Conservation (phyloP, 1,140 invertebrate species). For the Cecropterus lyciades region DNA sequence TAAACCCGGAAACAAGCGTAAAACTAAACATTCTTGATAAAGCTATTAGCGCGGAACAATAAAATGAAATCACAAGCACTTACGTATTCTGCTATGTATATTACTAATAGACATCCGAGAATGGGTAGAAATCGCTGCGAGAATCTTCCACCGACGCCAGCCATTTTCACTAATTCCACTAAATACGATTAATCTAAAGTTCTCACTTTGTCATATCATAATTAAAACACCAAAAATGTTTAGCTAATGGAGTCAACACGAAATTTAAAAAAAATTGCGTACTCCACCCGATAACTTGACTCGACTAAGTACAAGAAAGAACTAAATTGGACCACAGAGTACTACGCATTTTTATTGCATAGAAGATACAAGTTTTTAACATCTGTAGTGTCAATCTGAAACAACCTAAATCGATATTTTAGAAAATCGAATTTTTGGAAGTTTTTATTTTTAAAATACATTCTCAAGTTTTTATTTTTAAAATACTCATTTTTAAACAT, state of each 20-base stretch:
- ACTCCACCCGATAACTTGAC: slow-evolving; percentile 21
- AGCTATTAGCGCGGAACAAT: slow-evolving; percentile 48
- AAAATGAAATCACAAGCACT: slow-evolving; percentile 53
- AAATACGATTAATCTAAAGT: slow-evolving; percentile 40
- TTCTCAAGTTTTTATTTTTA: too few species aligned
- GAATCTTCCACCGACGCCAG: slow-evolving; percentile 46
- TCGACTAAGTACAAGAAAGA: not conserved
- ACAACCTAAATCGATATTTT: too few species aligned
- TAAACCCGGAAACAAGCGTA: slow-evolving; percentile 5
- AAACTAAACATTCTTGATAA: slow-evolving; percentile 18
- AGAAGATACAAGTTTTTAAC: too few species aligned
- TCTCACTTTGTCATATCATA: slow-evolving; percentile 65
- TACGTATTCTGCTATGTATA: slow-evolving; percentile 64
- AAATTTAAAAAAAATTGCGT: slow-evolving; percentile 41
- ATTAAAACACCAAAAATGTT: slow-evolving; percentile 43
- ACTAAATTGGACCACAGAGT: not conserved
- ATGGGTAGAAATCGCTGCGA: slow-evolving; percentile 54
- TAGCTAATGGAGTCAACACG: slow-evolving; percentile 34
- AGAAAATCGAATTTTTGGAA: too few species aligned
- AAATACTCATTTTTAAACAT: too few species aligned
- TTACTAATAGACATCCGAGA: slow-evolving; percentile 58
- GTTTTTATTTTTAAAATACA: too few species aligned
- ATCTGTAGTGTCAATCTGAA: too few species aligned
- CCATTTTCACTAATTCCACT: slow-evolving; percentile 56
- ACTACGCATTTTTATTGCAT: too few species aligned